phyloP scores from a whole-genome alignment of 2,888 invertebrate genomes.

The Lasioglossum figueresi region DNA sequence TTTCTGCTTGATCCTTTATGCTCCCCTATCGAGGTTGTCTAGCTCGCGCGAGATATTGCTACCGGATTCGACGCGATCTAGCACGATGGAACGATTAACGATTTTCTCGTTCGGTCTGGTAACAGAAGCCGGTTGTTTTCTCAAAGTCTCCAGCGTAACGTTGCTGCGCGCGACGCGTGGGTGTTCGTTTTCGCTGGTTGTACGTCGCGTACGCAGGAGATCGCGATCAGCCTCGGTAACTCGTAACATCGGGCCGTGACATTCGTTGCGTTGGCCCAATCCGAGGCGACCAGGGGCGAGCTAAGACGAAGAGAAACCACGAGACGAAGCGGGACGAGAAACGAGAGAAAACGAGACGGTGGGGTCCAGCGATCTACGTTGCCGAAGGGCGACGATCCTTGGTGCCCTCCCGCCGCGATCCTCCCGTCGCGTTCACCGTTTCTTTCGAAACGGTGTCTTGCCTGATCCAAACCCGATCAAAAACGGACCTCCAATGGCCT shows the following conservation, averaged over 20 bases:
- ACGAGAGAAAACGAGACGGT: background rate
- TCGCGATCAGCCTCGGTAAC: background rate
- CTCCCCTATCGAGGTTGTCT: background rate
- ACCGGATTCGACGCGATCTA: background rate
- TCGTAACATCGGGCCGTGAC: constrained; percentile 7
- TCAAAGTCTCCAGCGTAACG: background rate
- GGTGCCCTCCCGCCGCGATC: constrained; percentile 44
- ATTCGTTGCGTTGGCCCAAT: constrained; percentile 53
- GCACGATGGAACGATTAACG: background rate
- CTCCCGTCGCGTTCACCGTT: constrained; percentile 9
- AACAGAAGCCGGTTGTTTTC: background rate
- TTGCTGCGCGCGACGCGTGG: background rate
- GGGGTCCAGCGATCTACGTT: constrained; percentile 29
- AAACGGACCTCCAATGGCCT: background rate
- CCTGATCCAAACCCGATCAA: background rate
- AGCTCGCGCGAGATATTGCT: background rate
- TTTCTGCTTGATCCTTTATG: background rate
- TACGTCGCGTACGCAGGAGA: background rate
- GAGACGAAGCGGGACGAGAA: background rate
- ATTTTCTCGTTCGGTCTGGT: background rate
- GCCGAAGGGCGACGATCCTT: constrained; percentile 38
- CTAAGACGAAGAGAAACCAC: background rate
- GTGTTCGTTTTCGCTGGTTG: background rate
- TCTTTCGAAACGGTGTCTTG: background rate
- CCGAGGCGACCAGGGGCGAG: constrained; percentile 2